Base-by-base conservation (phyloP, 2,888 invertebrate genomes). In the Octonoba sinensis region DNA sequence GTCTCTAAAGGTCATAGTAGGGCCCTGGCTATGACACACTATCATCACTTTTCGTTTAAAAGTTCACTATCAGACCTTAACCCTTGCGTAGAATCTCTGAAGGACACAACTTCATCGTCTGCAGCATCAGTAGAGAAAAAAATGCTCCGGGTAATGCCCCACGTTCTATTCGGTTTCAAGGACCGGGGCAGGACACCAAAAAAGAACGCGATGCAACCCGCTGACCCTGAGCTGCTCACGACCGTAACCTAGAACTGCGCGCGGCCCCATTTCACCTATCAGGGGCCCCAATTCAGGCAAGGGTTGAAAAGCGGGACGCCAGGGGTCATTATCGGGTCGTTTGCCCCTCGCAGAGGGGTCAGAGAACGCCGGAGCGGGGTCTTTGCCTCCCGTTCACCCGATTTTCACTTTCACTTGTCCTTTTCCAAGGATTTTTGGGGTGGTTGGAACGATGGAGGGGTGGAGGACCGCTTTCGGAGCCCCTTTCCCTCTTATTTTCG, bases 301-400 rank as follows among this genome's bases (percentile, higher is more conserved):
- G 59, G 67, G 64, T 73, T 73, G 56, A 73, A 62, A 75, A 59
- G 59, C 57, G 59, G 76, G 62, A 3, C 69, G 56, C 15, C 12
- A 12, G 24, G 54, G 76, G 64, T 77, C 51, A 46, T 44, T 18
- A 46, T 15, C n/a, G 44, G 36, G 73, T 73, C 64, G 62, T 64
- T 54, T 54, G 70, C 70, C 64, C 27, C 36, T 36, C 36, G 56
- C n/a, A 16, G 3, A 54, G 59, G 59, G 66, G 54, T 72, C 71
- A 62, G 67, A 22, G 46, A 66, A 59, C 66, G n/a, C n/a, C 2
- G 56, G 13, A 79, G 66, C 47, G 62, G 73, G 79, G 79, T 79
- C 79, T 54, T 46, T 49, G 79, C 62, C 79, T 51, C 60, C 60
- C 15, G 16, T 22, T 46, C 62, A 79, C 79, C 79, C 67, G 62